Conservation (phyloP, 2,113 vertebrate species). For the Rhynchomys soricoides region DNA sequence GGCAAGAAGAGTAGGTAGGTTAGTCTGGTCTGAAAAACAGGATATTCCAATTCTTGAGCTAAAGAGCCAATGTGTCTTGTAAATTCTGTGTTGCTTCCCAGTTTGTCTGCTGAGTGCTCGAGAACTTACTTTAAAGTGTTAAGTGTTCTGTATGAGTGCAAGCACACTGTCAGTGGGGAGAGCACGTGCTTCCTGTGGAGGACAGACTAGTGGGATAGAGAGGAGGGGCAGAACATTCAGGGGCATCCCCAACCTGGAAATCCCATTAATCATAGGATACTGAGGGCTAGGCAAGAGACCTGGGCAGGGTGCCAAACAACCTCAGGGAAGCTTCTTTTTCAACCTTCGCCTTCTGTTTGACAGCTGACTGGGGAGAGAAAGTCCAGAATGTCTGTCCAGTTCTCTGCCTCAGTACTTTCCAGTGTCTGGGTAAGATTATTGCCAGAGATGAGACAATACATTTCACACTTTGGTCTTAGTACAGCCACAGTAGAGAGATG, state of each 20-base stretch:
- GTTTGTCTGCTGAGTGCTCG: slow-evolving; percentile 13
- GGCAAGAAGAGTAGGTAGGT: not conserved
- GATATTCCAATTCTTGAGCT: not conserved
- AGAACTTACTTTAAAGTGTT: not conserved
- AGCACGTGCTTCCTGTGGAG: not conserved
- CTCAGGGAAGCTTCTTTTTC: slow-evolving; percentile 67
- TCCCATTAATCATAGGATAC: slow-evolving; percentile 77
- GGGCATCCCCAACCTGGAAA: slow-evolving; percentile 78
- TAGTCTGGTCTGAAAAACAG: not conserved
- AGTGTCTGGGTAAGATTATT: slow-evolving; percentile 53
- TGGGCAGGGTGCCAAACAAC: slow-evolving; percentile 65
- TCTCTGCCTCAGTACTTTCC: slow-evolving; percentile 40
- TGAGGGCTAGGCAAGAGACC: slow-evolving; percentile 49
- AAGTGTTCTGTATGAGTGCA: not conserved
- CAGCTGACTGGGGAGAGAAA: slow-evolving; percentile 52
- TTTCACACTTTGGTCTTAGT: not conserved
- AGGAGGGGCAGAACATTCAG: slow-evolving; percentile 61
- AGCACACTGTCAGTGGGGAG: not conserved
- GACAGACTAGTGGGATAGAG: slow-evolving; percentile 64
- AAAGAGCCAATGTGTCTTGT: not conserved
- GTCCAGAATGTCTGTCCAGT: not conserved
- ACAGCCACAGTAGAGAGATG: not conserved
- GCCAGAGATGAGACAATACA: not conserved
- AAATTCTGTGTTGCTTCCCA: not conserved
- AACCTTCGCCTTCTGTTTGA: slow-evolving; percentile 58